These are phyloP conservation scores for Orchesella cincta DNA, from an alignment of 1,140 invertebrate species.

Conservation along the genomic window DNA sequence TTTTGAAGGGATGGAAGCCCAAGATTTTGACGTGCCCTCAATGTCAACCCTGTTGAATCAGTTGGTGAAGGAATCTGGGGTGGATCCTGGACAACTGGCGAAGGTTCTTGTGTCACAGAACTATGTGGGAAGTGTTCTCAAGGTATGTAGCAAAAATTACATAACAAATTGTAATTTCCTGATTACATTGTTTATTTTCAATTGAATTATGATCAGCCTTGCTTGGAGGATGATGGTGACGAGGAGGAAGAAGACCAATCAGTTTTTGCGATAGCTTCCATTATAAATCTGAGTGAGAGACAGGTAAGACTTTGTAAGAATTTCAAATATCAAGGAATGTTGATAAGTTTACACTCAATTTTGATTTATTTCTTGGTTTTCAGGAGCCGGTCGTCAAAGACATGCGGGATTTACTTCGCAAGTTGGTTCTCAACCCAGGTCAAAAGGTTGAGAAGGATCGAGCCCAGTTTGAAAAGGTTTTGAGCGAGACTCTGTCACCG, in stretches of 20 bases:
- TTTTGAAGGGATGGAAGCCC: not conserved
- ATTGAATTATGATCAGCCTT: not conserved
- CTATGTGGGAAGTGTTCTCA: slow-evolving; percentile 33
- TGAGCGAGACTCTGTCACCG: not conserved
- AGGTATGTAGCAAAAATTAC: slow-evolving; percentile 21
- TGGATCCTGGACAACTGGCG: slow-evolving; percentile 7
- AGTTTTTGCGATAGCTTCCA: not conserved
- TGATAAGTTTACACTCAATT: too few relatives aligned
- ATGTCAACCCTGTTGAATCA: slow-evolving; percentile 1
- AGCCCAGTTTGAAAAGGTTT: not conserved
- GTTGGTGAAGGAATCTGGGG: not conserved
- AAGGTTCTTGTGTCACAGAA: slow-evolving; percentile 23
- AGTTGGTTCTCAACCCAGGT: not conserved
- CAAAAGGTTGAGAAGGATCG: not conserved
- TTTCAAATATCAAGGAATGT: too few relatives aligned
- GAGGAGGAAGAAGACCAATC: not conserved
- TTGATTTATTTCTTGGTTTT: too few relatives aligned
- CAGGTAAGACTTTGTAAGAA: too few relatives aligned
- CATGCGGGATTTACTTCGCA: not conserved
- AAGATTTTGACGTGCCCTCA: not conserved
- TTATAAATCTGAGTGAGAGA: not conserved
- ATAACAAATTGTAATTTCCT: not conserved
- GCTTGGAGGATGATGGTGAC: not conserved
- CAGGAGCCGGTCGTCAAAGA: not conserved
- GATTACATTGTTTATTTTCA: too few relatives aligned